phyloP scores from a whole-genome alignment of 2,797 vertebrate species.

The Myotis myotis region DNA sequence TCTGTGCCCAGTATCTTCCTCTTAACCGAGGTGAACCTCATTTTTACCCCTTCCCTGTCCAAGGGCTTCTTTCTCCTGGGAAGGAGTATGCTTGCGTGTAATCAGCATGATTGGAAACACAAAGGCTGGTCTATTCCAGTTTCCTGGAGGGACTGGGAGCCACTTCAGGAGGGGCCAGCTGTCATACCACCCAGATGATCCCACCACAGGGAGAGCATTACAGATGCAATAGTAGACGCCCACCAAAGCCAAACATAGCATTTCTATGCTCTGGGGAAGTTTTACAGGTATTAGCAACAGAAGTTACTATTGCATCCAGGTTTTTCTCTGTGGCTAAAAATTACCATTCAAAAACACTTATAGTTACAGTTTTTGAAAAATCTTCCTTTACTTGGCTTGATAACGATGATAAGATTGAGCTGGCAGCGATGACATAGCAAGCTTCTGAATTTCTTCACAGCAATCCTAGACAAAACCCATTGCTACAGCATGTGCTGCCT shows the following conservation, averaged over 20 bases:
- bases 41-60: neutral
- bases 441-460: slow-evolving; percentile 39
- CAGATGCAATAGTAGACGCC: neutral
- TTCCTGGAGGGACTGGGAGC: neutral
- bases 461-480: slow-evolving; percentile 49
- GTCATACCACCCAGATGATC: neutral
- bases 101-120: neutral
- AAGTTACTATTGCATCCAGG: neutral
- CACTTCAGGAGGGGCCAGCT: slow-evolving; percentile 29
- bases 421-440: neutral
- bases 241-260: neutral
- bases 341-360: slow-evolving; percentile 20
- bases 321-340: neutral
- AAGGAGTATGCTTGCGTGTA: neutral
- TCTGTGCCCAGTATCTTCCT: neutral
- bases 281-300: neutral
- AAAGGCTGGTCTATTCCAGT: neutral
- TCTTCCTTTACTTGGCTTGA: neutral
- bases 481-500: neutral
- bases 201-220: neutral
- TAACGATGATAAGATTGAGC: neutral
- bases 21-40: neutral
- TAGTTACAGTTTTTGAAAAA: slow-evolving; percentile 17
- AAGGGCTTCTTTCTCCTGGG: neutral
- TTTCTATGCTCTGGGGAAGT: neutral